Evolutionary conservation across 1,140 invertebrate genomes (phyloP).

Genomic region (Semibalanus balanoides): DNA sequence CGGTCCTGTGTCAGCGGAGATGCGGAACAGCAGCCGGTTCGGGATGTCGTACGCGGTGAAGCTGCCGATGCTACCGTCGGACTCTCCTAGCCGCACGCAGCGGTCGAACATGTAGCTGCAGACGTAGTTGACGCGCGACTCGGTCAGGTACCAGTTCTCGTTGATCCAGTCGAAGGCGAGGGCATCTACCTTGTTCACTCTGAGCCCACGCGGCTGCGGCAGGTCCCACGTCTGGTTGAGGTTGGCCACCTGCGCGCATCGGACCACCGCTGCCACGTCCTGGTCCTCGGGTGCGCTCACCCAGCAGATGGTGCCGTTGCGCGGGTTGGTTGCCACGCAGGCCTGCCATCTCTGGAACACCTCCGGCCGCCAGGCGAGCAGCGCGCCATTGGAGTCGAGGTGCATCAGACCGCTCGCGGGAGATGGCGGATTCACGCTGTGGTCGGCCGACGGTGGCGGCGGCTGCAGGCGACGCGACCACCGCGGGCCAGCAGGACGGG

Average conservation of each 20-base stretch:
- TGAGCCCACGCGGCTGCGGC: background rate
- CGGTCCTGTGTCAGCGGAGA: background rate
- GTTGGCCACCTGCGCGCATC: background rate
- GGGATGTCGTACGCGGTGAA: background rate
- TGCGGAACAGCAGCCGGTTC: background rate
- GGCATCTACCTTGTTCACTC: background rate
- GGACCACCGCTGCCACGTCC: background rate
- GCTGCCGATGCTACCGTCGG: background rate
- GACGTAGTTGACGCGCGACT: background rate
- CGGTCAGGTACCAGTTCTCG: background rate
- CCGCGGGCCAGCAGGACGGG: too few species aligned
- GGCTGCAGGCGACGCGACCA: too few species aligned
- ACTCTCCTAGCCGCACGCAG: background rate
- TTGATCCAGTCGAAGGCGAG: background rate
- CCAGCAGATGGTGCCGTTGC: background rate
- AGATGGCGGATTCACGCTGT: background rate
- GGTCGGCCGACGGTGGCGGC: too few species aligned
- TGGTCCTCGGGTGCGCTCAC: background rate
- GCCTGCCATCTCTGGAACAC: background rate
- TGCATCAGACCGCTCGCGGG: background rate
- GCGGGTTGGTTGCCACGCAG: background rate
- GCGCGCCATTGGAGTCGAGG: background rate
- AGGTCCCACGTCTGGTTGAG: background rate
- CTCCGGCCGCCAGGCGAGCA: background rate
- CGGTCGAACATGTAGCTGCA: background rate